Evolutionary conservation across 2,797 vertebrate species (phyloP), one percentile per base, ranked within the genome.

Genomic region (Astyanax mexicanus): DNA sequence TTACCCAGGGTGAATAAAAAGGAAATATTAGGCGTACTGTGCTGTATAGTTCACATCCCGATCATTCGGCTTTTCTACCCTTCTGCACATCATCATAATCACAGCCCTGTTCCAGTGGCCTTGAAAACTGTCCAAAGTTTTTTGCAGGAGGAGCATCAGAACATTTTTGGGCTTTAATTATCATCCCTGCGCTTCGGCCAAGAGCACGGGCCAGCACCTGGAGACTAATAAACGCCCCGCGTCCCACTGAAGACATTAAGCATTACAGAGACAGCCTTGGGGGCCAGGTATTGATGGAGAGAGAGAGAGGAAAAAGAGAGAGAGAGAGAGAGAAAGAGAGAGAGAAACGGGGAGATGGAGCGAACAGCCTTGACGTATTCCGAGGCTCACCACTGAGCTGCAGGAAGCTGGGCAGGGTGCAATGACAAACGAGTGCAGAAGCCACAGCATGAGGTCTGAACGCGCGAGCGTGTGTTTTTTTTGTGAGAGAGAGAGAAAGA

Each of bases 401-500:
- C 68, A 71, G 58, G 74, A 62, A 74, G 65, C 82, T 86, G 88
- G 84, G 88, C 88, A 85, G 85, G 81, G 87, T 77, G 47, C 77
- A 81, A 87, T 91, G 92, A 92, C 89, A 92, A 91, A 93, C 88
- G 90, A 90, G 86, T 80, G 69, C 87, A 85, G 87, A 90, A 88
- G 87, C 32, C 80, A 51, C 74, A 77, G 79, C 74, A 69, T 77
- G 80, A 79, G 80, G 78, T 76, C 67, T 71, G 58, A 89, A 84
- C 68, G 88, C 25, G 64, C 19, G 47, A 10, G 58, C 17, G 75
- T 13, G 45, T 27, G 40, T 12, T 65, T 35, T 40, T 23, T 32
- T 32, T 32, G 29, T 5, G 2, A 5, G 2, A 29, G 5, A 32
- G 29, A 32, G 29, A 32, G 29, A 32, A n/a, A 32, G 29, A 32